Conservation (phyloP, 2,113 vertebrate genomes). For the Phodopus roborovskii region DNA sequence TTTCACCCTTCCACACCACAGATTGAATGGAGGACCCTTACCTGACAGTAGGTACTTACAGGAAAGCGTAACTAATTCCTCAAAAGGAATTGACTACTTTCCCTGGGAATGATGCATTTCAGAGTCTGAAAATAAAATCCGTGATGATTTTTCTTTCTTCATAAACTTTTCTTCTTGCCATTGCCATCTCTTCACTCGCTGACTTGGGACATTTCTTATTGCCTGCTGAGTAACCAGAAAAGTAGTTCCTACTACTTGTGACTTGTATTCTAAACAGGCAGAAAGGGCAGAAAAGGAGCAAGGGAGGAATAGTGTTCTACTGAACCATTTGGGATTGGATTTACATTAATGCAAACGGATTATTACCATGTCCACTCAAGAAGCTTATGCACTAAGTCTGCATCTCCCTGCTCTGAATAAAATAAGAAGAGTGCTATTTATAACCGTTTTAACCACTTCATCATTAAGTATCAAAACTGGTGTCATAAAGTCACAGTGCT, state of each 20-base stretch:
- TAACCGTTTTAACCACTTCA: slow-evolving; percentile 37
- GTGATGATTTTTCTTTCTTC: background rate
- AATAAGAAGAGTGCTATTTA: background rate
- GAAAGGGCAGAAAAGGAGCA: background rate
- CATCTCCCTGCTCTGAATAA: background rate
- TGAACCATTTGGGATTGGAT: slow-evolving; percentile 45
- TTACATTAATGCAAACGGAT: background rate
- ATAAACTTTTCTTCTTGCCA: slow-evolving; percentile 7
- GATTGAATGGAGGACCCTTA: slow-evolving; percentile 73
- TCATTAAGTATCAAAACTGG: slow-evolving; percentile 36
- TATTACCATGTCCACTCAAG: background rate
- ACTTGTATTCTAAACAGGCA: slow-evolving; percentile 22
- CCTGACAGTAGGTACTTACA: slow-evolving; percentile 70
- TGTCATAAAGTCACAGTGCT: slow-evolving; percentile 3
- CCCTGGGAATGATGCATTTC: slow-evolving; percentile 44
- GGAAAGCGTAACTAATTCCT: slow-evolving; percentile 46
- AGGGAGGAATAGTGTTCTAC: background rate
- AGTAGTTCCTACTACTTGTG: slow-evolving; percentile 48
- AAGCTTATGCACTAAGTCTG: background rate
- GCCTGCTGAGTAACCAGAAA: slow-evolving; percentile 44
- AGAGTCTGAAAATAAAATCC: slow-evolving; percentile 55
- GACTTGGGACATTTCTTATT: slow-evolving; percentile 41
- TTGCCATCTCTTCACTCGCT: background rate
- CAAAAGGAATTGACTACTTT: slow-evolving; percentile 27
- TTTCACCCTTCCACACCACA: slow-evolving; percentile 81